A percentile compares a stretch with the other conserved stretches of the same genome.
phyloP scores from a whole-genome alignment of 1,140 invertebrate species.

The Grapholita molesta region DNA sequence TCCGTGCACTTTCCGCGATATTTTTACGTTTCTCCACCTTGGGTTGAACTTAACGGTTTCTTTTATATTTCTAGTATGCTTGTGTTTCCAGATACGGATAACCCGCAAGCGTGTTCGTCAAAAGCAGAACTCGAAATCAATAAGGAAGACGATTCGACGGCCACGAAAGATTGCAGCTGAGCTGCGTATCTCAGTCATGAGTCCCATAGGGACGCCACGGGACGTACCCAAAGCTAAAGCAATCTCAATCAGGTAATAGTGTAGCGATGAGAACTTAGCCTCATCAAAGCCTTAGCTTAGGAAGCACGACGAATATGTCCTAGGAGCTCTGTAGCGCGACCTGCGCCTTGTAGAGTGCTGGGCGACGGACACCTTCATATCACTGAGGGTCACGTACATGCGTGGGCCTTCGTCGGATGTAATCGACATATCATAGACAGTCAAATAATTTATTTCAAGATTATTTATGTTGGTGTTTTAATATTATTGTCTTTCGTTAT shows the following conservation, averaged over 20 bases:
- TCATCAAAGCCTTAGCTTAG: constrained; percentile 35
- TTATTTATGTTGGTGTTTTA: neutral
- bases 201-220: constrained; percentile 40
- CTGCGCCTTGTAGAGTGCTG: neutral
- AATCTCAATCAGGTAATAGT: constrained; percentile 70
- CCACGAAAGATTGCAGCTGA: constrained; percentile 64
- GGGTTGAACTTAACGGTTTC: too few species aligned
- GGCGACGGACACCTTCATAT: neutral
- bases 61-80: neutral
- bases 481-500: neutral
- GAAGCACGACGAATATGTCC: neutral
- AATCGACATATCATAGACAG: neutral
- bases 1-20: too few species aligned
- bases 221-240: constrained; percentile 69
- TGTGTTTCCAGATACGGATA: constrained; percentile 45
- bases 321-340: neutral
- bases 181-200: constrained; percentile 40
- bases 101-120: constrained; percentile 52
- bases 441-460: neutral
- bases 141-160: constrained; percentile 37
- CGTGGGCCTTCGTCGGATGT: neutral
- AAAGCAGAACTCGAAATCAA: constrained; percentile 47
- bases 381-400: neutral
- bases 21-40: too few species aligned
- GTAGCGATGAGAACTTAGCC: constrained; percentile 54